Evolutionary conservation across 2,888 invertebrate species (phyloP).

Genomic region (Heteromurus nitidus): DNA sequence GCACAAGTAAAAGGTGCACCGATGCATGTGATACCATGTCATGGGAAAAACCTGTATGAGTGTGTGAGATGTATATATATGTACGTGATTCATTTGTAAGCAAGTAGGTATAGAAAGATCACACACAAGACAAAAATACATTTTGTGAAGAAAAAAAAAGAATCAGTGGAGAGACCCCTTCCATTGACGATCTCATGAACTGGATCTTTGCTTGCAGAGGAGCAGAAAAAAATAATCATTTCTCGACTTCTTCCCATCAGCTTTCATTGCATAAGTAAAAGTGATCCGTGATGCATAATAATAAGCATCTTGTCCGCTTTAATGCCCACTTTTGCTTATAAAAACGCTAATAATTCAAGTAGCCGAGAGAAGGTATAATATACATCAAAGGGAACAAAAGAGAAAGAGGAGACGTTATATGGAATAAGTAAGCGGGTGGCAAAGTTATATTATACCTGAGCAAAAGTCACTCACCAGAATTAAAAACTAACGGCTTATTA

Average conservation of each 20-base stretch:
- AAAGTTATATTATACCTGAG: not conserved
- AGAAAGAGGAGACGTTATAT: not conserved
- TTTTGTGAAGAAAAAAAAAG: too few species aligned
- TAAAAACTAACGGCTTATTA: slow-evolving; percentile 2
- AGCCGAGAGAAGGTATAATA: too few species aligned
- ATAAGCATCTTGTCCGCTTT: slow-evolving; percentile 30
- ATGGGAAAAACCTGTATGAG: slow-evolving; percentile 48
- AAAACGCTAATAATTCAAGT: slow-evolving; percentile 32
- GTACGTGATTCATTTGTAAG: slow-evolving; percentile 12
- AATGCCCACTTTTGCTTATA: slow-evolving; percentile 27
- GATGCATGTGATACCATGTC: slow-evolving; percentile 46
- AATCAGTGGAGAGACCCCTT: slow-evolving; percentile 34
- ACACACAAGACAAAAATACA: slow-evolving; percentile 34
- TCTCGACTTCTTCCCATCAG: slow-evolving; percentile 24
- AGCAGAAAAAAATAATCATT: not conserved
- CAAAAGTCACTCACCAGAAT: slow-evolving; percentile 7
- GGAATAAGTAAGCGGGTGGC: not conserved
- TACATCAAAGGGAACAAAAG: not conserved
- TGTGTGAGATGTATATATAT: slow-evolving; percentile 41
- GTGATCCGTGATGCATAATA: slow-evolving; percentile 51
- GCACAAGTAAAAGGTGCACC: slow-evolving; percentile 37
- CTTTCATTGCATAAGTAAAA: not conserved
- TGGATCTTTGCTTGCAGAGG: slow-evolving; percentile 24
- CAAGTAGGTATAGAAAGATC: slow-evolving; percentile 8
- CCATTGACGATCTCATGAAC: slow-evolving; percentile 35